Evolutionary conservation across 1,140 invertebrate species (phyloP).

Genomic region (Leptonema lineaticorne): DNA sequence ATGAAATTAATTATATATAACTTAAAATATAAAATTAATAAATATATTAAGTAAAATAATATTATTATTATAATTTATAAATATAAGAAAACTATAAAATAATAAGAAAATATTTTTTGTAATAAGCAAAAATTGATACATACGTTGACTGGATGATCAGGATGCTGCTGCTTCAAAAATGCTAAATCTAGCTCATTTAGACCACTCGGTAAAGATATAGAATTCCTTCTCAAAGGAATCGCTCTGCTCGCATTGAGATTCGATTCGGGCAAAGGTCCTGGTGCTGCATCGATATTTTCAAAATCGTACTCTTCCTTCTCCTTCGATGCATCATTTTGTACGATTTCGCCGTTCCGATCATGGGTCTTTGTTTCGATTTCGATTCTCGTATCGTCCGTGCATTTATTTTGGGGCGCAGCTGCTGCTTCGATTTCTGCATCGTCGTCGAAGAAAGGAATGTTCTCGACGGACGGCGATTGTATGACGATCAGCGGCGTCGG

Average conservation of each 20-base stretch:
- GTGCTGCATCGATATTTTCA: constrained; percentile 31
- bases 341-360: too few relatives aligned
- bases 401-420: background rate
- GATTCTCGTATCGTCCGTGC: background rate
- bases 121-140: constrained; percentile 22
- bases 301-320: constrained; percentile 14
- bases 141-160: constrained; percentile 47
- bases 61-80: background rate
- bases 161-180: constrained; percentile 47
- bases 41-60: background rate
- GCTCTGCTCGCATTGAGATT: constrained; percentile 43
- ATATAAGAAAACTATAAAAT: background rate
- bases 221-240: constrained; percentile 49
- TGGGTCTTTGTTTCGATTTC: background rate
- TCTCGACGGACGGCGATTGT: constrained; percentile 33
- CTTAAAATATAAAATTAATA: background rate
- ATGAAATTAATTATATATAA: too few relatives aligned
- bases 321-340: constrained; percentile 10
- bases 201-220: constrained; percentile 53
- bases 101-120: constrained; percentile 1
- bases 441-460: constrained; percentile 10
- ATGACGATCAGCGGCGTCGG: constrained; percentile 34
- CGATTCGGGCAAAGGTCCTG: constrained; percentile 27
- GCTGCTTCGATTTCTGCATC: background rate
- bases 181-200: constrained; percentile 50